Percentiles rank a stretch among this genome's conserved stretches.
Conservation (phyloP, 2,113 vertebrate genomes). For the Ammodramus savannarum region DNA sequence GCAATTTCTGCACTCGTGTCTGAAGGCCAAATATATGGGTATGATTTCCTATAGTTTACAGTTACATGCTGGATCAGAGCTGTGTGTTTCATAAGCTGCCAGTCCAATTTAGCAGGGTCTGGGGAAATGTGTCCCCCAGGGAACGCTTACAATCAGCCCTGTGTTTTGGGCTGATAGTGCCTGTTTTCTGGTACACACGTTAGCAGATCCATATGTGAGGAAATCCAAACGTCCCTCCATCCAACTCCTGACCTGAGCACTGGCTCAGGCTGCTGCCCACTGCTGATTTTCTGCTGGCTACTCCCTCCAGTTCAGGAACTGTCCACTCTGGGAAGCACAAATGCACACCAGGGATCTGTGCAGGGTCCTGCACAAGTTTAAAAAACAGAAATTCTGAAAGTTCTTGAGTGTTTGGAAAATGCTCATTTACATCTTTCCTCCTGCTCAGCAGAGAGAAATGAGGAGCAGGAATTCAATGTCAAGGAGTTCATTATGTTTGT, state of each 20-base stretch:
- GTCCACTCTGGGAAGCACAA: background rate
- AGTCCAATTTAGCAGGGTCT: conserved; percentile 59
- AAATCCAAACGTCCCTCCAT: background rate
- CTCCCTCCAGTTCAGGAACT: background rate
- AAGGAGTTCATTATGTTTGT: background rate
- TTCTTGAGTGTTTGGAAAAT: background rate
- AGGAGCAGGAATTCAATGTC: background rate
- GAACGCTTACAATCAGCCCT: conserved; percentile 34
- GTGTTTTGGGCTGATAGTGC: conserved; percentile 3
- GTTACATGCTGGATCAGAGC: conserved; percentile 46
- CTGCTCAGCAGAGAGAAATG: background rate
- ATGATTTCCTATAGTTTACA: conserved; percentile 65
- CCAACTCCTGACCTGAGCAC: background rate
- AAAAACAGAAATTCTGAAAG: background rate
- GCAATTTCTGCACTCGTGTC: conserved; percentile 37
- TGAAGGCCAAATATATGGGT: conserved; percentile 58
- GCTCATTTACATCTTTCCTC: background rate
- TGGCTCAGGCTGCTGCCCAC: background rate
- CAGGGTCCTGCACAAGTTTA: background rate
- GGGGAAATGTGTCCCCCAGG: conserved; percentile 42
- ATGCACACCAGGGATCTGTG: fast-evolving
- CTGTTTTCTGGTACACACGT: conserved; percentile 1
- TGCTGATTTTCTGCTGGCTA: background rate
- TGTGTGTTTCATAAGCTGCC: conserved; percentile 52
- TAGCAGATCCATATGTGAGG: conserved; percentile 51